Conservation (phyloP, 1,140 invertebrate species). For the Mactra quadrangularis region DNA sequence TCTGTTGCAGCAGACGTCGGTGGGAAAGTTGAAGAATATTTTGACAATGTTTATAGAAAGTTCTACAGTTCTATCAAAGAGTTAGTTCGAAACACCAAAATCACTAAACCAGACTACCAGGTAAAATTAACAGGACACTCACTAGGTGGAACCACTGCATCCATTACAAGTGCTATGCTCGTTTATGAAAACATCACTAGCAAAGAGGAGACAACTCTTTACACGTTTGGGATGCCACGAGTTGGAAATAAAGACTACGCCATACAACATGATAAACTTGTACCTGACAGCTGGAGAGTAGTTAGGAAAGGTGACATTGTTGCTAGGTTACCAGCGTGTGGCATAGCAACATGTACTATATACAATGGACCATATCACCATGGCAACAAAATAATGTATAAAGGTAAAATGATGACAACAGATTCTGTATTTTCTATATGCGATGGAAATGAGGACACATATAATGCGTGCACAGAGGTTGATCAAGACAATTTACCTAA, state of each 20-base stretch:
- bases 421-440: conserved; percentile 18
- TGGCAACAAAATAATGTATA: conserved; percentile 15
- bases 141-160: conserved; percentile 36
- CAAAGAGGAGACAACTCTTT: neutral
- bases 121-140: conserved; percentile 41
- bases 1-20: neutral
- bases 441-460: conserved; percentile 24
- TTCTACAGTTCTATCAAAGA: neutral
- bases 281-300: conserved; percentile 39
- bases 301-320: conserved; percentile 21
- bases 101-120: conserved; percentile 14
- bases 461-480: no score
- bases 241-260: conserved; percentile 46
- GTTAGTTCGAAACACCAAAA: neutral
- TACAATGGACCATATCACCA: conserved; percentile 33
- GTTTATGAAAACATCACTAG: conserved; percentile 11
- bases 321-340: conserved; percentile 13
- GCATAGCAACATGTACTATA: neutral
- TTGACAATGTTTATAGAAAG: neutral
- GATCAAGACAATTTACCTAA: no score
- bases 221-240: conserved; percentile 55
- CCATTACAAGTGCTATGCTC: conserved; percentile 11
- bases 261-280: conserved; percentile 23
- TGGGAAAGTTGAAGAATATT: neutral
- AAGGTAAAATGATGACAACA: neutral